Base-by-base conservation (phyloP, 2,797 vertebrate genomes). In the Monodelphis domestica region DNA sequence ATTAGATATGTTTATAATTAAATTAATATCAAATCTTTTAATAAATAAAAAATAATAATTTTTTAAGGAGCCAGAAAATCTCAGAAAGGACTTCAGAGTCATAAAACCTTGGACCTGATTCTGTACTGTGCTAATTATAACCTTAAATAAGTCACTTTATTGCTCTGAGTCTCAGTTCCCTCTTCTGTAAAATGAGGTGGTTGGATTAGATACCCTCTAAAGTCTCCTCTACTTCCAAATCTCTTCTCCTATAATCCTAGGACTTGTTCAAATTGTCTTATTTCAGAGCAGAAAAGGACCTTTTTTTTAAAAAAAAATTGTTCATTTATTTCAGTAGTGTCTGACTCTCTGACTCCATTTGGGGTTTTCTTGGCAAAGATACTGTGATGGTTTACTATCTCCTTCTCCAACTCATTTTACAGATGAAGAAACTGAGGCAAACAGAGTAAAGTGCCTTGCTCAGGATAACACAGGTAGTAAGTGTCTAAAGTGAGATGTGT, bases 11-110 rank as follows among this genome's bases (percentile, higher is more conserved):
- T n/a, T n/a, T n/a, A n/a, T n/a, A n/a, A n/a, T n/a, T n/a, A n/a
- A n/a, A n/a, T n/a, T n/a, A n/a, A n/a, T n/a, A n/a, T n/a, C n/a
- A n/a, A n/a, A n/a, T n/a, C 70, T 94, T 53, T 50, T 15, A 87
- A 92, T 45, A 53, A 88, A 28, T 84, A 87, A 30, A 91, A n/a
- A 84, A 87, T 53, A 90, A 78, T 63, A n/a, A n/a, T n/a, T n/a
- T n/a, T n/a, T n/a, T n/a, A n/a, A n/a, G 38, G 33, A 84, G 38
- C 38, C 38, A 84, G 70, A 50, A 50, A 26, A 50, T 26, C 70
- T 45, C 50, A 84, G 38, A 26, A 45, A 2, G 3, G 38, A 50
- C 38, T 30, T 50, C 3, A 10, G 24, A 78, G 33, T 84, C 38
- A 11, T 84, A 11, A 50, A 10, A 24, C 17, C n/a, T 45, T 84